phyloP scores from a whole-genome alignment of 2,113 vertebrate genomes.

The Nothobranchius furzeri region DNA sequence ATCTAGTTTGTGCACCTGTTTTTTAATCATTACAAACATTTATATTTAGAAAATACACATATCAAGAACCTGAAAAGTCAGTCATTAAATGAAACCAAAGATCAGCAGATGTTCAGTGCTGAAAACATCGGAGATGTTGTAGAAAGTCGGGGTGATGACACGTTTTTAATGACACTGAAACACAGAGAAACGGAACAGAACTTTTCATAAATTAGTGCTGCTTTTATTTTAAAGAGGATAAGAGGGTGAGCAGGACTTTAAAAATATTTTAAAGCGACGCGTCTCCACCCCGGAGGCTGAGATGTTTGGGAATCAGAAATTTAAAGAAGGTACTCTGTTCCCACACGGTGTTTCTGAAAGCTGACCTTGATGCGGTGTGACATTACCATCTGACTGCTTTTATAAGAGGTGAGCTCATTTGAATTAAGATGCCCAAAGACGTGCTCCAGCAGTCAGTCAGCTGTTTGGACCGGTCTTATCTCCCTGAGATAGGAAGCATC shows the following conservation, averaged over 20 bases:
- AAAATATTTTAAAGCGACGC: too few relatives aligned
- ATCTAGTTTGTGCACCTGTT: background rate
- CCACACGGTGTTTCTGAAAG: background rate
- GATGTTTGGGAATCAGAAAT: too few relatives aligned
- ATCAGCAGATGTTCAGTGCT: background rate
- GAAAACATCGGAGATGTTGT: background rate
- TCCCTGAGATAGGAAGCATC: slow-evolving; percentile 24
- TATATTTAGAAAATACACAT: background rate
- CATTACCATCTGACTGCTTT: background rate
- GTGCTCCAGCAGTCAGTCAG: background rate
- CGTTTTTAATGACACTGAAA: background rate
- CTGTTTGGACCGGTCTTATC: background rate
- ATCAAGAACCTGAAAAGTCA: background rate
- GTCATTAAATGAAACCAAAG: background rate
- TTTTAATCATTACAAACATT: background rate
- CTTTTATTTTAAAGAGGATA: background rate
- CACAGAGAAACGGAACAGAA: background rate
- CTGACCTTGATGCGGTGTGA: background rate
- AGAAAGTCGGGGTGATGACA: background rate
- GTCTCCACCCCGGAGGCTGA: too few relatives aligned
- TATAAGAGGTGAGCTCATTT: background rate
- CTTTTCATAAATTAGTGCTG: background rate
- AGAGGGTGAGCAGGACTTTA: background rate
- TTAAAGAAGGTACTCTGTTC: too few relatives aligned
- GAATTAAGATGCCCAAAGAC: background rate